Evolutionary conservation across 2,888 invertebrate species (phyloP).

Genomic region (Pediacus dermestoides): DNA sequence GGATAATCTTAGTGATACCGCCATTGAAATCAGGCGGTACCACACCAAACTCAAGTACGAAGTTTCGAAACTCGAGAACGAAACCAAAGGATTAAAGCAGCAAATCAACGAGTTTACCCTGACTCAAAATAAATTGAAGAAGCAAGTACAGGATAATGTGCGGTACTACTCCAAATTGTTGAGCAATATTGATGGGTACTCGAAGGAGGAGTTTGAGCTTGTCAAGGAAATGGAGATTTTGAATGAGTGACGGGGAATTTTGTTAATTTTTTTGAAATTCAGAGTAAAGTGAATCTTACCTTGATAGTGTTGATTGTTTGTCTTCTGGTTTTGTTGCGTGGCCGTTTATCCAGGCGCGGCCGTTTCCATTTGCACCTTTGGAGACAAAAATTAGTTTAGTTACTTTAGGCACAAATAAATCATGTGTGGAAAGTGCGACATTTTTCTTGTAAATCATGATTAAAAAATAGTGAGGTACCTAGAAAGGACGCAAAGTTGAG

Average conservation of each 20-base stretch:
- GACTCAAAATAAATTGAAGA: conserved; percentile 32
- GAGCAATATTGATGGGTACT: conserved; percentile 22
- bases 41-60: conserved; percentile 35
- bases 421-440: conserved; percentile 7
- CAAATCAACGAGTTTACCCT: conserved; percentile 41
- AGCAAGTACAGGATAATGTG: conserved; percentile 34
- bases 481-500: too few relatives aligned
- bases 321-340: conserved; percentile 53
- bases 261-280: background rate
- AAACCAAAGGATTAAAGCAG: conserved; percentile 35
- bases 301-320: conserved; percentile 54
- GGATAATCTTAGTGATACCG: conserved; percentile 36
- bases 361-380: conserved; percentile 48
- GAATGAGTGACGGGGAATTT: background rate
- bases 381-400: too few relatives aligned
- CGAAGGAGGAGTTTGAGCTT: conserved; percentile 26
- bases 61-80: conserved; percentile 36
- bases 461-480: too few relatives aligned
- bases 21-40: conserved; percentile 37
- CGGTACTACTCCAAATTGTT: conserved; percentile 31
- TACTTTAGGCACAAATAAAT: conserved; percentile 7
- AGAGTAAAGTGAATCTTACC: conserved; percentile 48
- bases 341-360: conserved; percentile 51
- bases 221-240: conserved; percentile 20
- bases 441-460: conserved; percentile 12